These are phyloP conservation scores for Cirrhinus molitorella DNA, from an alignment of 2,797 vertebrate species.

Conservation along the genomic window DNA sequence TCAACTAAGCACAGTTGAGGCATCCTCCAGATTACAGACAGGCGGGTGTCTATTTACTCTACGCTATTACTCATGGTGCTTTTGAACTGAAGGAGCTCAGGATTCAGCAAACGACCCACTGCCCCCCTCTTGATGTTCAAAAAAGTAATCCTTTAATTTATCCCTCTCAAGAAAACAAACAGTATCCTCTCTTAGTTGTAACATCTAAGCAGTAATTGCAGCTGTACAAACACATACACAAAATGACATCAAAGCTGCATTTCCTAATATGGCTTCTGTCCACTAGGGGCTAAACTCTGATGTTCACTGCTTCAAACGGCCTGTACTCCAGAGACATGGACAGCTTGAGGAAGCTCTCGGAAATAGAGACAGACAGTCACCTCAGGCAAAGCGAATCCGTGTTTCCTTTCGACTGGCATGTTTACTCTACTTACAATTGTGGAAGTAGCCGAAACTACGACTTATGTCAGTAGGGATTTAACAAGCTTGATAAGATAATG, in stretches of 20 bases:
- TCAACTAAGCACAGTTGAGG: neutral
- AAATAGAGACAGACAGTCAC: conserved; percentile 16
- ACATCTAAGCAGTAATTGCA: neutral
- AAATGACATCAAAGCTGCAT: conserved; percentile 1
- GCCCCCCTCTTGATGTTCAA: conserved; percentile 7
- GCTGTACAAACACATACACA: conserved; percentile 23
- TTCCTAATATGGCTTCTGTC: conserved; percentile 1
- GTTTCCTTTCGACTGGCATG: conserved; percentile 23
- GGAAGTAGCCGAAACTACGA: conserved; percentile 19
- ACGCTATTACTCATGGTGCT: neutral
- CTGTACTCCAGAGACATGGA: conserved; percentile 7
- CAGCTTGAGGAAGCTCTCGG: neutral
- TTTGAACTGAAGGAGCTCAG: conserved; percentile 20
- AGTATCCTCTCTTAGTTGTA: neutral
- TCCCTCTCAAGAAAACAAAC: conserved; percentile 15
- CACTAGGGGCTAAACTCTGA: neutral
- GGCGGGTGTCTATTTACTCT: conserved; percentile 12
- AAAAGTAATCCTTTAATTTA: neutral
- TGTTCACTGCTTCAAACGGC: neutral
- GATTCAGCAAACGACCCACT: neutral
- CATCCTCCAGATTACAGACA: conserved; percentile 24
- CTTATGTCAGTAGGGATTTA: conserved; percentile 36
- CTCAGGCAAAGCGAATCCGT: conserved; percentile 6
- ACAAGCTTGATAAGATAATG: conserved; percentile 41
- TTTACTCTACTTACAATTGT: conserved; percentile 35